phyloP scores from a whole-genome alignment of 2,888 invertebrate species.

The Calephelis perditalis region DNA sequence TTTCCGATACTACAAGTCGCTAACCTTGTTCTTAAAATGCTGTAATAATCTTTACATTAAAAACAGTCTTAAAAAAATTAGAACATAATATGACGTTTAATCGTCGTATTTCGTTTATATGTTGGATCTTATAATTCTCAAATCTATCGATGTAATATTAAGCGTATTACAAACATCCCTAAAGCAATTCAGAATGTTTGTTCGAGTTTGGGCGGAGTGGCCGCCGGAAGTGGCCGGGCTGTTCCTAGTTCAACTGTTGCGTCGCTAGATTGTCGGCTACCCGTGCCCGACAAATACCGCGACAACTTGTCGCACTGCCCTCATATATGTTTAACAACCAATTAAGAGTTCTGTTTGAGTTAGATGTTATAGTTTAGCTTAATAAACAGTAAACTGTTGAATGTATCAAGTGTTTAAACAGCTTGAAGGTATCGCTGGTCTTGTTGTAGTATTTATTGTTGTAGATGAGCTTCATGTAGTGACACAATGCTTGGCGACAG shows the following conservation, averaged over 20 bases:
- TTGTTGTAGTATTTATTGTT: too few relatives aligned
- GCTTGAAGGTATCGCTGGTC: too few relatives aligned
- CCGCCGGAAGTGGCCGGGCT: slow-evolving; percentile 68
- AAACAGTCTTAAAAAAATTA: too few relatives aligned
- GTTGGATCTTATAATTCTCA: neutral
- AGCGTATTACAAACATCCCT: slow-evolving; percentile 36
- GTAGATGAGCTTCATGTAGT: too few relatives aligned
- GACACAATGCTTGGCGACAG: too few relatives aligned
- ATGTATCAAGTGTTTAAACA: neutral
- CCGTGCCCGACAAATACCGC: slow-evolving; percentile 26
- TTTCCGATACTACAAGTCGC: too few relatives aligned
- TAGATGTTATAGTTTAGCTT: slow-evolving; percentile 13
- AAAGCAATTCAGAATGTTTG: slow-evolving; percentile 69
- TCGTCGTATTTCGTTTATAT: too few relatives aligned
- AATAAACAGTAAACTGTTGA: slow-evolving; percentile 3
- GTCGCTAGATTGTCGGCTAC: slow-evolving; percentile 48
- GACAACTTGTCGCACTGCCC: slow-evolving; percentile 23
- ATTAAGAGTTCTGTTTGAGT: slow-evolving; percentile 26
- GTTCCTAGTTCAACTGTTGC: slow-evolving; percentile 68
- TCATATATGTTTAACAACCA: slow-evolving; percentile 30
- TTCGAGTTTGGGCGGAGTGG: slow-evolving; percentile 63
- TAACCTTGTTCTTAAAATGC: too few relatives aligned
- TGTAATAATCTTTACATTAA: too few relatives aligned
- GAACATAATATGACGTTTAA: too few relatives aligned
- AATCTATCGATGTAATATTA: slow-evolving; percentile 3